phyloP scores from a whole-genome alignment of 2,113 vertebrate species.

The Gobiocypris rarus region DNA sequence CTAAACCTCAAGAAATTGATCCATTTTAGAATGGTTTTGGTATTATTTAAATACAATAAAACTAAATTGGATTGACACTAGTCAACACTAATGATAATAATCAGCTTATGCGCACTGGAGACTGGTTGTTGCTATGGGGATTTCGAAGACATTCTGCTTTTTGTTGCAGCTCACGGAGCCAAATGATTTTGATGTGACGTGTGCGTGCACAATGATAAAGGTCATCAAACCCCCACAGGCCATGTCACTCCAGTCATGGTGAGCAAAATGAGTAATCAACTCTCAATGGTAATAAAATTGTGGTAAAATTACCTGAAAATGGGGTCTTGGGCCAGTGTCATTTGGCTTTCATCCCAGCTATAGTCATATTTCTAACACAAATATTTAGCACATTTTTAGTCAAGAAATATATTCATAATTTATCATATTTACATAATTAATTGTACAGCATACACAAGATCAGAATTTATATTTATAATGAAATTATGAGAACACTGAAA shows the following conservation, averaged over 20 bases:
- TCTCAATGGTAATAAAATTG: not conserved
- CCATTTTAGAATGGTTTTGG: not conserved
- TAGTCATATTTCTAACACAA: slow-evolving; percentile 87
- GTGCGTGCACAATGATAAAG: slow-evolving; percentile 6
- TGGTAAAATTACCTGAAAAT: slow-evolving; percentile 85
- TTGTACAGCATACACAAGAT: not conserved
- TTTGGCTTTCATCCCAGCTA: slow-evolving; percentile 90
- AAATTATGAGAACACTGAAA: not conserved
- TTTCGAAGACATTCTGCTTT: slow-evolving; percentile 5
- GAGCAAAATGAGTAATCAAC: not conserved
- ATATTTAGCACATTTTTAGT: slow-evolving; percentile 28
- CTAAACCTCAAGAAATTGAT: not conserved
- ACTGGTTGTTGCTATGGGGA: slow-evolving; percentile 7
- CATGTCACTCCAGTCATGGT: not conserved
- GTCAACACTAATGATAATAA: not conserved
- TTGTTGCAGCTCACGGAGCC: not conserved
- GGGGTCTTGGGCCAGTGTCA: slow-evolving; percentile 92
- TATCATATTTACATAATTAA: not conserved
- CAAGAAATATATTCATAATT: not conserved
- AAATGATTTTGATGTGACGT: slow-evolving; percentile 9
- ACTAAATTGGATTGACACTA: not conserved
- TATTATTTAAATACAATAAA: not conserved
- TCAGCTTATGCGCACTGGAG: not conserved
- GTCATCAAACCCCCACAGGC: slow-evolving; percentile 15
- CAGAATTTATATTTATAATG: not conserved